These are phyloP conservation scores for Drosophila ustulata DNA, from an alignment of 2,888 invertebrate species.

Conservation along the genomic window DNA sequence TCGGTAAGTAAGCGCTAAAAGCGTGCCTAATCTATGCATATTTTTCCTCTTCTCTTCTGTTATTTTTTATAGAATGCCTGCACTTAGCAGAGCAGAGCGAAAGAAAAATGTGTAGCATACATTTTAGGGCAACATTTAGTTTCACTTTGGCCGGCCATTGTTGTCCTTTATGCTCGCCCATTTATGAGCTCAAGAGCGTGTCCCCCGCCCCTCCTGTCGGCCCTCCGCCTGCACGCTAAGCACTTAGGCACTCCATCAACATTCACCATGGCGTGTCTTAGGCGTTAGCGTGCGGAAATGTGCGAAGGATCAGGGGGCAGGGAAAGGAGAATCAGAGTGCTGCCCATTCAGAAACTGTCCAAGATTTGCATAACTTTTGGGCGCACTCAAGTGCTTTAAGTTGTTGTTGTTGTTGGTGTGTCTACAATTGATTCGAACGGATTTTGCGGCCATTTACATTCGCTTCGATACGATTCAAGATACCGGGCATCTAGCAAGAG, in stretches of 20 bases:
- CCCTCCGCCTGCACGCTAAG: conserved; percentile 23
- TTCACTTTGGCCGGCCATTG: conserved; percentile 60
- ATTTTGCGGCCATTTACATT: conserved; percentile 59
- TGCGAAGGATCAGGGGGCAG: not conserved
- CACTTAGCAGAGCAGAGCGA: conserved; percentile 33
- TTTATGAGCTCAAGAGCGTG: conserved; percentile 44
- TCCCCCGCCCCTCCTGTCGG: conserved; percentile 1
- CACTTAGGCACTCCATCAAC: conserved; percentile 77
- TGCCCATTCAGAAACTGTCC: conserved; percentile 58
- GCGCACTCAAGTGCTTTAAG: conserved; percentile 25
- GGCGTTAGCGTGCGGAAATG: conserved; percentile 66
- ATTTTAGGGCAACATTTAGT: conserved; percentile 70
- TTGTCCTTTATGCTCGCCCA: conserved; percentile 55
- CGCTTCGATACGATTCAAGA: conserved; percentile 18
- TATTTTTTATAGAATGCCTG: conserved; percentile 55
- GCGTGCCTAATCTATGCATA: conserved; percentile 79
- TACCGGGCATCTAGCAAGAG: not conserved
- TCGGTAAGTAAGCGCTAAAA: conserved; percentile 68
- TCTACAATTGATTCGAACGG: conserved; percentile 39
- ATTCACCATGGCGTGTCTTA: conserved; percentile 55
- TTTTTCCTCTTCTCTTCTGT: conserved; percentile 40
- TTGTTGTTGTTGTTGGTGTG: conserved; percentile 34
- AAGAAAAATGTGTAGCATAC: conserved; percentile 50
- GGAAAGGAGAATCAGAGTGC: conserved; percentile 11
- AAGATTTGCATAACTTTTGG: conserved; percentile 72